Percentiles rank a stretch among this genome's conserved stretches.
Evolutionary conservation across 2,113 vertebrate genomes (phyloP).

Genomic region (Psittacara wagleri): DNA sequence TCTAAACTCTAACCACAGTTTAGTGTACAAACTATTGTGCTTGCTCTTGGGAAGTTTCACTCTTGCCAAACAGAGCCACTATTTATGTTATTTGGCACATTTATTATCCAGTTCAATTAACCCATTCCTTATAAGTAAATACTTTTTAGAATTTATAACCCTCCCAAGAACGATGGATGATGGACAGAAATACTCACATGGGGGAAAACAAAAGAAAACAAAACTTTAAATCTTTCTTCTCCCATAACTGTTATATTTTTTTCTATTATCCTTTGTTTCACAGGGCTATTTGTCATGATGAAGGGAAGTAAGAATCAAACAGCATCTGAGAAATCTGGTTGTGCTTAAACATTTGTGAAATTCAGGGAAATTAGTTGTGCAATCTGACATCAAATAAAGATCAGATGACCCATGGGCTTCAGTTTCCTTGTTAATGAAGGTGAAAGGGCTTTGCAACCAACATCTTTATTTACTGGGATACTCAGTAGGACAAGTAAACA

Average conservation of each 20-base stretch:
- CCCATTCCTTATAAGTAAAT: conserved; percentile 2
- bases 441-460: background rate
- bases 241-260: background rate
- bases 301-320: background rate
- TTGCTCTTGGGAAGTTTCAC: conserved; percentile 37
- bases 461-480: background rate
- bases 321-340: conserved; percentile 30
- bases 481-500: background rate
- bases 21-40: conserved; percentile 40
- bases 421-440: background rate
- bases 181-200: background rate
- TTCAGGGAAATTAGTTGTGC: conserved; percentile 3
- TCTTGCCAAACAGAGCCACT: conserved; percentile 9
- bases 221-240: conserved; percentile 1
- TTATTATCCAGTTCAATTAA: conserved; percentile 49
- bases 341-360: conserved; percentile 48
- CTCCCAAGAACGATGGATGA: background rate
- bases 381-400: conserved; percentile 28
- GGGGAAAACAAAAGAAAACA: background rate
- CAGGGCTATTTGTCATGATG: background rate
- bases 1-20: conserved; percentile 36
- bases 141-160: background rate
- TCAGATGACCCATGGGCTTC: background rate
- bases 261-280: conserved; percentile 28
- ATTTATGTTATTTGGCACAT: conserved; percentile 34